Evolutionary conservation across 2,113 vertebrate genomes (phyloP).

Genomic region (Lepus europaeus): DNA sequence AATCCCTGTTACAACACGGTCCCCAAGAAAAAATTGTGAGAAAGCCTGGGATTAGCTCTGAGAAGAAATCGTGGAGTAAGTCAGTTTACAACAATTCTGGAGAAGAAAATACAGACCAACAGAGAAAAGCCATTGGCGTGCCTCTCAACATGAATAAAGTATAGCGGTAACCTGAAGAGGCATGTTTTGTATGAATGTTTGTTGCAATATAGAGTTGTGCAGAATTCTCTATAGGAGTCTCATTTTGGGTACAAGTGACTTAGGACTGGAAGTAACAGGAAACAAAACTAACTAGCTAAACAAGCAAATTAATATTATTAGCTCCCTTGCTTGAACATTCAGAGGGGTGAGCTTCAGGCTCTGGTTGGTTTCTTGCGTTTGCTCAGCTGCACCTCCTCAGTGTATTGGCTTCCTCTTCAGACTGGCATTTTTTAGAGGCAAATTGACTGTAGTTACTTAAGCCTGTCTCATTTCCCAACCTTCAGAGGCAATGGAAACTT

Average conservation of each 20-base stretch:
- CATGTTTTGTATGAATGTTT: slow-evolving; percentile 30
- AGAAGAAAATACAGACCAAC: slow-evolving; percentile 35
- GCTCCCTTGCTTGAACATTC: not conserved
- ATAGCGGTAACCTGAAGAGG: not conserved
- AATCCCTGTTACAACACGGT: not conserved
- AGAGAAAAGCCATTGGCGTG: not conserved
- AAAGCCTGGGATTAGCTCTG: not conserved
- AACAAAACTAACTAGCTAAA: slow-evolving; percentile 57
- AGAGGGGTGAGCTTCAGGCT: not conserved
- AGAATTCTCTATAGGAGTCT: slow-evolving; percentile 22
- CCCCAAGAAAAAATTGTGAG: not conserved
- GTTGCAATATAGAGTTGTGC: not conserved
- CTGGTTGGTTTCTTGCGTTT: slow-evolving; percentile 22
- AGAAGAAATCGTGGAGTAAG: slow-evolving; percentile 1
- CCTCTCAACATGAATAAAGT: not conserved
- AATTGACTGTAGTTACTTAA: slow-evolving; percentile 21
- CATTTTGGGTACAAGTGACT: slow-evolving; percentile 32
- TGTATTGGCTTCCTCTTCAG: not conserved
- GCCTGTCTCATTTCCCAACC: slow-evolving; percentile 30
- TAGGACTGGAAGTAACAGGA: slow-evolving; percentile 57
- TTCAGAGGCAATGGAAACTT: slow-evolving; percentile 55
- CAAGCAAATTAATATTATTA: slow-evolving; percentile 54
- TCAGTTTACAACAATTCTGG: not conserved
- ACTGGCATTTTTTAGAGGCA: not conserved
- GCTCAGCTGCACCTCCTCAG: slow-evolving; percentile 37